Percentiles rank a stretch among this genome's conserved stretches.
phyloP scores from a whole-genome alignment of 2,113 vertebrate species.

The Zosterops hypoxanthus region DNA sequence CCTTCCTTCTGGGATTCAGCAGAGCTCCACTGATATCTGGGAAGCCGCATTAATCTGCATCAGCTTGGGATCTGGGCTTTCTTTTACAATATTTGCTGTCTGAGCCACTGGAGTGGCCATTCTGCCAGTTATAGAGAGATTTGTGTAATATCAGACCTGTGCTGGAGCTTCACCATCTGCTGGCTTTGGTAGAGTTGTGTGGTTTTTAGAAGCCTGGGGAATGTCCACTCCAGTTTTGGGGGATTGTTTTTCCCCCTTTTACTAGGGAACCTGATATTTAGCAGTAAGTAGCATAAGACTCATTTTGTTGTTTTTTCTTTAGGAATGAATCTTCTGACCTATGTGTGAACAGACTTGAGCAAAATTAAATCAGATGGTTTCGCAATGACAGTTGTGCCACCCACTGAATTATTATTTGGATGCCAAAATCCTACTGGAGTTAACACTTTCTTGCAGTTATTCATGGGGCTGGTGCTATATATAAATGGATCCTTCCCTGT shows the following conservation, averaged over 20 bases:
- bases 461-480: constrained; percentile 60
- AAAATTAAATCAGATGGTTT: constrained; percentile 72
- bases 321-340: constrained; percentile 69
- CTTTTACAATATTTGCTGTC: not conserved
- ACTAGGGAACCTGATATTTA: constrained; percentile 40
- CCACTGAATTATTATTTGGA: constrained; percentile 71
- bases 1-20: not conserved
- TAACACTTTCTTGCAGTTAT: constrained; percentile 64
- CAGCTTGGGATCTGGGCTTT: constrained; percentile 9
- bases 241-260: not conserved
- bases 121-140: not conserved
- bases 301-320: constrained; percentile 70
- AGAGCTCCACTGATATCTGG: not conserved
- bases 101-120: not conserved
- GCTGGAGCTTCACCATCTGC: constrained; percentile 36
- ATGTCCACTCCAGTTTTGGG: not conserved
- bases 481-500: constrained; percentile 61
- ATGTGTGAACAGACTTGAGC: constrained; percentile 67
- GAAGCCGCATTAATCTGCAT: not conserved
- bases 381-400: constrained; percentile 65
- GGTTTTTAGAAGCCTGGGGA: not conserved
- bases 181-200: not conserved
- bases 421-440: constrained; percentile 68
- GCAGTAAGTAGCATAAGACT: constrained; percentile 65
- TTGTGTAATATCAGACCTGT: not conserved